Conservation (phyloP, 2,888 invertebrate genomes). For the Acleris cristana region DNA sequence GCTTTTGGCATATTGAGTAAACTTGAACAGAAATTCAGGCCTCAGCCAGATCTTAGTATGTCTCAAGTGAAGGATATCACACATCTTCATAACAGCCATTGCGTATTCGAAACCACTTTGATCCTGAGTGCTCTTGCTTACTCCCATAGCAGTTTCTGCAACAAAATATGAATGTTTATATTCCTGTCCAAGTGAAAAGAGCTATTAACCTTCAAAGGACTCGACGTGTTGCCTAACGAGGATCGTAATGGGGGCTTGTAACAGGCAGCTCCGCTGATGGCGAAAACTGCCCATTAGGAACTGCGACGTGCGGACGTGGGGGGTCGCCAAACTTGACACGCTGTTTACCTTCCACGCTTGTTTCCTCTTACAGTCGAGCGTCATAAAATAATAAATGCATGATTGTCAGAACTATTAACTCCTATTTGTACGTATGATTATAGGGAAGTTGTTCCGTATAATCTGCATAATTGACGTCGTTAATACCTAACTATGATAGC, state of each 20-base stretch:
- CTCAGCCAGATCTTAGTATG: slow-evolving; percentile 92
- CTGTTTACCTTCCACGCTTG: slow-evolving; percentile 40
- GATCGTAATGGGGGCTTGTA: slow-evolving; percentile 54
- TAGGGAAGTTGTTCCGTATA: slow-evolving; percentile 32
- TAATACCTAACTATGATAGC: slow-evolving; percentile 13
- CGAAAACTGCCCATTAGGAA: slow-evolving; percentile 70
- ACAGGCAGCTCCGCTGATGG: slow-evolving; percentile 57
- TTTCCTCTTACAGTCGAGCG: slow-evolving; percentile 24
- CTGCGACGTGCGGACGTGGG: slow-evolving; percentile 66
- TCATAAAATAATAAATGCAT: slow-evolving; percentile 24
- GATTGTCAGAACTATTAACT: slow-evolving; percentile 19
- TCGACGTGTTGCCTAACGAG: slow-evolving; percentile 62
- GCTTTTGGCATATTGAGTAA: slow-evolving; percentile 89
- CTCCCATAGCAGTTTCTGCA: slow-evolving; percentile 94
- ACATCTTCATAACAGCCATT: slow-evolving; percentile 95
- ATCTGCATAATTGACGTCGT: slow-evolving; percentile 23
- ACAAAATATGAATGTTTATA: slow-evolving; percentile 39
- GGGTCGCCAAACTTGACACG: slow-evolving; percentile 65
- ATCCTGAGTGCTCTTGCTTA: slow-evolving; percentile 91
- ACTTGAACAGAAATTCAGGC: slow-evolving; percentile 90
- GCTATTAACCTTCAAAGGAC: slow-evolving; percentile 59
- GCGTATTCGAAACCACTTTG: slow-evolving; percentile 93
- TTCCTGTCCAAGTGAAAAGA: slow-evolving; percentile 49
- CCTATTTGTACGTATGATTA: slow-evolving; percentile 25
- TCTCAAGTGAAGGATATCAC: slow-evolving; percentile 92